A percentile compares a stretch with the other conserved stretches of the same genome.
Evolutionary conservation across 2,888 invertebrate genomes (phyloP).

Genomic region (Digitonthophagus gazella): DNA sequence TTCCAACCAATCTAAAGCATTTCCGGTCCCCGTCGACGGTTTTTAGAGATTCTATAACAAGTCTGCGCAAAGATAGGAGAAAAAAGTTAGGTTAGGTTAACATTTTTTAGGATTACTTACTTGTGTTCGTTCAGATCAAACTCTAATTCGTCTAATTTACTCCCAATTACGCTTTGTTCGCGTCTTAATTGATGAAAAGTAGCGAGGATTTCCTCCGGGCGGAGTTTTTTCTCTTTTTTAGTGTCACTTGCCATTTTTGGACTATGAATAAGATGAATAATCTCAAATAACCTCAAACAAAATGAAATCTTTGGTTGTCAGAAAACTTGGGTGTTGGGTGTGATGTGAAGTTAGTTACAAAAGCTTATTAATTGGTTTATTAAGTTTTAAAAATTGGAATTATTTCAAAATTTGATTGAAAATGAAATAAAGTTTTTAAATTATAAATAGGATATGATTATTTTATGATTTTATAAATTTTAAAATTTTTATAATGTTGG

Average conservation of each 20-base stretch:
- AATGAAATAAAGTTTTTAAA: no score
- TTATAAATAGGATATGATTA: no score
- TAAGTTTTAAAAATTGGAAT: no score
- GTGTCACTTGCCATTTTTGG: constrained; percentile 48
- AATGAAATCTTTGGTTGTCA: not conserved
- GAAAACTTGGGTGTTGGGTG: not conserved
- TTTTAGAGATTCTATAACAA: constrained; percentile 90
- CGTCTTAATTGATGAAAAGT: constrained; percentile 84
- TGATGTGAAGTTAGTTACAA: no score
- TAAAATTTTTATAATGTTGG: not conserved
- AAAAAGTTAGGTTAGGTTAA: constrained; percentile 13
- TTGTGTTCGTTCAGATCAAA: constrained; percentile 95
- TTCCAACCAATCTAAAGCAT: constrained; percentile 92
- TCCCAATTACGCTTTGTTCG: constrained; percentile 83
- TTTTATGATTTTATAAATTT: not conserved
- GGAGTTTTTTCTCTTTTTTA: constrained; percentile 53
- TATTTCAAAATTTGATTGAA: no score
- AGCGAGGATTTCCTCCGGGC: constrained; percentile 77
- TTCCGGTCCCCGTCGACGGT: constrained; percentile 80
- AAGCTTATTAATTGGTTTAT: no score
- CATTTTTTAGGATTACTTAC: constrained; percentile 55
- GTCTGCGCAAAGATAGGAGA: constrained; percentile 55
- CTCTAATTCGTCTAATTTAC: constrained; percentile 89
- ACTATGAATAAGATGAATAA: constrained; percentile 11
- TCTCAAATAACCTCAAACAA: constrained; percentile 1